These are phyloP conservation scores for Solea solea DNA, from an alignment of 2,113 vertebrate species.

Conservation along the genomic window DNA sequence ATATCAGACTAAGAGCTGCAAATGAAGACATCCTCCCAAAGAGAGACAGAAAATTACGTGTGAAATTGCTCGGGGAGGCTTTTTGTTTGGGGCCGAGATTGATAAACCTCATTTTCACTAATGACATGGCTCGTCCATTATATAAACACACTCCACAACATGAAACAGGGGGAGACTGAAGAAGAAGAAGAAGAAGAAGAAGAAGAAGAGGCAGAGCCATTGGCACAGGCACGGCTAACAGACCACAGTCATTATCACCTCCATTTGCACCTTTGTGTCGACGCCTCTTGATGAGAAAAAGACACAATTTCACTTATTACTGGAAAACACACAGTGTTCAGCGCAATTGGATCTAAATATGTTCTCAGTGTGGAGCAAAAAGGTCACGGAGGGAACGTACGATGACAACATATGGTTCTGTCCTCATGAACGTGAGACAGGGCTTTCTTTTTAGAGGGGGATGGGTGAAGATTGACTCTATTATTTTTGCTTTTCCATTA, in stretches of 20 bases:
- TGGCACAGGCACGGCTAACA: slow-evolving; percentile 28
- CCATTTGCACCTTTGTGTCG: slow-evolving; percentile 44
- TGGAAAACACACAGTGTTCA: slow-evolving; percentile 21
- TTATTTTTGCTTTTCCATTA: no score
- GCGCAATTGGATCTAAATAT: slow-evolving; percentile 42
- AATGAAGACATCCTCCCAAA: slow-evolving; percentile 26
- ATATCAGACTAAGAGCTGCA: slow-evolving; percentile 37
- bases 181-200: no score
- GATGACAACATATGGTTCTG: slow-evolving; percentile 68
- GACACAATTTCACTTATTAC: slow-evolving; percentile 29
- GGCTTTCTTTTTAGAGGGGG: slow-evolving; percentile 13
- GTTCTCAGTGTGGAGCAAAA: slow-evolving; percentile 21
- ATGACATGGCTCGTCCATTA: slow-evolving; percentile 56
- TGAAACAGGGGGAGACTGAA: slow-evolving; percentile 13
- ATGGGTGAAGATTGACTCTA: background rate
- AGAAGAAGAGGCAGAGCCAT: slow-evolving; percentile 19
- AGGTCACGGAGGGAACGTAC: slow-evolving; percentile 63
- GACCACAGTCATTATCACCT: slow-evolving; percentile 38
- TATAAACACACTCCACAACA: slow-evolving; percentile 13
- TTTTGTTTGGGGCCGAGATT: slow-evolving; percentile 54
- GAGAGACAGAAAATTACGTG: slow-evolving; percentile 3
- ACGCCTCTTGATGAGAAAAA: slow-evolving; percentile 32
- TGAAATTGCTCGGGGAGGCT: slow-evolving; percentile 35
- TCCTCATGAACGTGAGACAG: slow-evolving; percentile 39
- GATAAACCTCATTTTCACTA: slow-evolving; percentile 52